These are phyloP conservation scores for Cyprinodon tularosa DNA, from an alignment of 2,113 vertebrate species.

Conservation along the genomic window DNA sequence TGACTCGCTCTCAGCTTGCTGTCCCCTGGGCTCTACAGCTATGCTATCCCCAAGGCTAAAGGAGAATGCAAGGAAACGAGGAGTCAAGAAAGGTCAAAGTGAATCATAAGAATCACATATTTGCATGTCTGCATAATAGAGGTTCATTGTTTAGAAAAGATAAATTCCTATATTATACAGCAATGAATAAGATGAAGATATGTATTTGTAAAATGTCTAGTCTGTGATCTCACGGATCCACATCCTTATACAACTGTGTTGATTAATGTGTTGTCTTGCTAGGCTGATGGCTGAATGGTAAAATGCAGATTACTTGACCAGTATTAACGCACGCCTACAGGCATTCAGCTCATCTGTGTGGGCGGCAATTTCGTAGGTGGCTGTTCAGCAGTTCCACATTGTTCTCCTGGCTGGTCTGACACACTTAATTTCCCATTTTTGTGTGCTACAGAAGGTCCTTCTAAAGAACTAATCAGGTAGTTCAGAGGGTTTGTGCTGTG, in stretches of 20 bases:
- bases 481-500: constrained; percentile 11
- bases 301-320: constrained; percentile 33
- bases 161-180: background rate
- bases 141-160: background rate
- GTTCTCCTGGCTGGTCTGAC: constrained; percentile 41
- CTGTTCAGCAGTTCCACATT: constrained; percentile 56
- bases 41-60: constrained; percentile 23
- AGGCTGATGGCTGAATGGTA: constrained; percentile 43
- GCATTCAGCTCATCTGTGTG: constrained; percentile 35
- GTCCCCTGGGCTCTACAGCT: constrained; percentile 42
- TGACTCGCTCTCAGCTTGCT: constrained; percentile 43
- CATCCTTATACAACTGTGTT: constrained; percentile 2
- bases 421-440: constrained; percentile 24
- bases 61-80: constrained; percentile 8
- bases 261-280: constrained; percentile 25
- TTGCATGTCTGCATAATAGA: background rate
- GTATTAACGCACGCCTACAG: constrained; percentile 31
- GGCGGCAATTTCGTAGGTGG: constrained; percentile 44
- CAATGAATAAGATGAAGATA: background rate
- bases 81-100: constrained; percentile 6
- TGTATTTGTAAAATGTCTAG: constrained; percentile 2
- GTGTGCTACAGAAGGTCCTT: constrained; percentile 29
- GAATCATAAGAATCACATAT: background rate
- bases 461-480: constrained; percentile 11
- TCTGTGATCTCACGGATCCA: constrained; percentile 5